Percentiles rank a stretch among this genome's conserved stretches.
These are phyloP conservation scores for Nanorana parkeri DNA, from an alignment of 2,113 vertebrate species.

Conservation along the genomic window DNA sequence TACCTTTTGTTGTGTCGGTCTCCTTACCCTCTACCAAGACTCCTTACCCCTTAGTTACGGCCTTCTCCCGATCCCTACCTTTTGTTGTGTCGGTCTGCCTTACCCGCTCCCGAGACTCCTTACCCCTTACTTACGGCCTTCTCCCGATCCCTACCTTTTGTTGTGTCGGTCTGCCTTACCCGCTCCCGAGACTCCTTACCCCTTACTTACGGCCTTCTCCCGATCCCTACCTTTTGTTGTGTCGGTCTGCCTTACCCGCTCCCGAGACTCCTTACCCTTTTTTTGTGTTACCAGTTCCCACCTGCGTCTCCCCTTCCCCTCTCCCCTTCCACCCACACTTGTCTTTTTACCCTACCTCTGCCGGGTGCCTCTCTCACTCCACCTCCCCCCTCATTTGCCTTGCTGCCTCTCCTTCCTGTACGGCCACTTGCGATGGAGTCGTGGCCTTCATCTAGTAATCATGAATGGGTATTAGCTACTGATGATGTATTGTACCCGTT, in stretches of 20 bases:
- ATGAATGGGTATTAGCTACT: slow-evolving; percentile 43
- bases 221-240: too few relatives aligned
- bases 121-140: not conserved
- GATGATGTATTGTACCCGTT: slow-evolving; percentile 2
- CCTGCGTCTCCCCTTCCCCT: not conserved
- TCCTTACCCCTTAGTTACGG: too few relatives aligned
- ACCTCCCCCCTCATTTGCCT: slow-evolving; percentile 31
- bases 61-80: too few relatives aligned
- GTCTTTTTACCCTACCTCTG: not conserved
- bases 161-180: too few relatives aligned
- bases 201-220: too few relatives aligned
- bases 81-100: too few relatives aligned
- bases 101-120: too few relatives aligned
- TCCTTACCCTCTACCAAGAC: too few relatives aligned
- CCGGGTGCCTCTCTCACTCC: slow-evolving; percentile 5
- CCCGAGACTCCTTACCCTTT: not conserved
- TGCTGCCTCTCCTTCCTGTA: slow-evolving; percentile 25
- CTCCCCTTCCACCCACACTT: not conserved
- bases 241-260: too few relatives aligned
- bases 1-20: too few relatives aligned
- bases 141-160: too few relatives aligned
- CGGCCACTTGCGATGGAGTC: slow-evolving; percentile 29
- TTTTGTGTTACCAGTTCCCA: not conserved
- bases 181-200: too few relatives aligned
- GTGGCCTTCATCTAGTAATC: slow-evolving; percentile 33